Conservation (phyloP, 2,888 invertebrate species). For the Stenodema calcarata region DNA sequence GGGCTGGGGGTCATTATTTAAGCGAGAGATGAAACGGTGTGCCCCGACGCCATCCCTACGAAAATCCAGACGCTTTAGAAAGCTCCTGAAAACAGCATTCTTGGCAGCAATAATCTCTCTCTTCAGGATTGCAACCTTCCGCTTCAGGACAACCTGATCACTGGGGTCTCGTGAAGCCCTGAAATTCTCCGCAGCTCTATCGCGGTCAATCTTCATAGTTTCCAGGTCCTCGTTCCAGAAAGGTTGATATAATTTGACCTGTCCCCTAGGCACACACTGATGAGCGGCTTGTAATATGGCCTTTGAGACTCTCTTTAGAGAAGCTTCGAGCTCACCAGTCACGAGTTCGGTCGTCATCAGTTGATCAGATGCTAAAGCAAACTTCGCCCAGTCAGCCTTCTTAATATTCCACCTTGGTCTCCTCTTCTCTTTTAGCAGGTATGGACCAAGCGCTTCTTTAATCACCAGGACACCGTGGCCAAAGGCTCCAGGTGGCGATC, state of each 20-base stretch:
- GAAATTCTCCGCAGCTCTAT: background rate
- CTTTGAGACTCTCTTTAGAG: background rate
- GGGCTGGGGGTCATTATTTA: background rate
- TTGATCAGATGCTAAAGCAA: background rate
- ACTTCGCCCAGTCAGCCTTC: constrained; percentile 14
- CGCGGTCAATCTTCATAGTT: constrained; percentile 6
- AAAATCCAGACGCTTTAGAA: constrained; percentile 3
- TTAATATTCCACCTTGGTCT: constrained; percentile 1
- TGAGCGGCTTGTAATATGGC: constrained; percentile 18
- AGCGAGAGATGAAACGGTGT: background rate
- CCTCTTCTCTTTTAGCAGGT: background rate
- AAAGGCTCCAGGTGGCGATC: background rate
- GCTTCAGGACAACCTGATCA: background rate
- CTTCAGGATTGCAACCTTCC: background rate
- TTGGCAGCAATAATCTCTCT: background rate
- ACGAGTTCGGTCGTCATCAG: background rate
- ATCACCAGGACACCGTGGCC: background rate
- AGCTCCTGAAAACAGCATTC: background rate
- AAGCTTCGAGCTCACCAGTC: background rate
- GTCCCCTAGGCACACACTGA: constrained; percentile 7
- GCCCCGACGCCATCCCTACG: background rate
- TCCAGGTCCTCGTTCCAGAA: constrained; percentile 38
- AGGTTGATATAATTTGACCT: constrained; percentile 1
- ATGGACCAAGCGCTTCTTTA: background rate
- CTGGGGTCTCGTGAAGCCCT: background rate